Percentiles rank a stretch among this genome's conserved stretches.
phyloP scores from a whole-genome alignment of 1,140 invertebrate genomes.

The Bombus terrestris region DNA sequence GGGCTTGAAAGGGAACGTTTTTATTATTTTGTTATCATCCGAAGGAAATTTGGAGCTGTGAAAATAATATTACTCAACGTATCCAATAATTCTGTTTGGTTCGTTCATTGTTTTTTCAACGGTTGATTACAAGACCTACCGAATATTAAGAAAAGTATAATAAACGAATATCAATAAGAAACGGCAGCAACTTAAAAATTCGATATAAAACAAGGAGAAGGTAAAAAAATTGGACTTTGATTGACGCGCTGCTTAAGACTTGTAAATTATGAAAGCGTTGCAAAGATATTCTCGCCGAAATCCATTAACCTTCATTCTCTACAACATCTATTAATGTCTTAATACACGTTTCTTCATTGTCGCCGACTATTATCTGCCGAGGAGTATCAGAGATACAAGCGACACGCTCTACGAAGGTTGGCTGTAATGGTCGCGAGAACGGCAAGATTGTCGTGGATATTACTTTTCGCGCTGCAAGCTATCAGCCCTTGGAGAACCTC shows the following conservation, averaged over 20 bases:
- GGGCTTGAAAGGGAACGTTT: too few relatives aligned
- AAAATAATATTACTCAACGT: background rate
- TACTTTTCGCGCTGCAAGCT: slow-evolving; percentile 38
- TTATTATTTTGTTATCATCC: too few relatives aligned
- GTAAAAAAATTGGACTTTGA: background rate
- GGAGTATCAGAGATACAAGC: background rate
- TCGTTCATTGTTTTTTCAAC: too few relatives aligned
- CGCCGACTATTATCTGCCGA: background rate
- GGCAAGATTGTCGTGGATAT: slow-evolving; percentile 39
- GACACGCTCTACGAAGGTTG: background rate
- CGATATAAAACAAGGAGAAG: background rate
- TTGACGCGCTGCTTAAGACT: too few relatives aligned
- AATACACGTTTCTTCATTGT: background rate
- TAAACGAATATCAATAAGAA: background rate
- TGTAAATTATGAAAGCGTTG: too few relatives aligned
- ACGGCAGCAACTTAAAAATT: background rate
- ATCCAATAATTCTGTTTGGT: too few relatives aligned
- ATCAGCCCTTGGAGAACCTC: slow-evolving; percentile 9
- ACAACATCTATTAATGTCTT: too few relatives aligned
- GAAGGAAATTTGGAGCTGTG: too few relatives aligned
- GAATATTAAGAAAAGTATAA: too few relatives aligned
- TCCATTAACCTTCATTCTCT: too few relatives aligned
- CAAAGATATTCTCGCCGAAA: too few relatives aligned
- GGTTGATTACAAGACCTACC: background rate
- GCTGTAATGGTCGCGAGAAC: slow-evolving; percentile 33